Percentiles rank a stretch among this genome's conserved stretches.
Conservation (phyloP, 2,113 vertebrate genomes). For the Chamaea fasciata region DNA sequence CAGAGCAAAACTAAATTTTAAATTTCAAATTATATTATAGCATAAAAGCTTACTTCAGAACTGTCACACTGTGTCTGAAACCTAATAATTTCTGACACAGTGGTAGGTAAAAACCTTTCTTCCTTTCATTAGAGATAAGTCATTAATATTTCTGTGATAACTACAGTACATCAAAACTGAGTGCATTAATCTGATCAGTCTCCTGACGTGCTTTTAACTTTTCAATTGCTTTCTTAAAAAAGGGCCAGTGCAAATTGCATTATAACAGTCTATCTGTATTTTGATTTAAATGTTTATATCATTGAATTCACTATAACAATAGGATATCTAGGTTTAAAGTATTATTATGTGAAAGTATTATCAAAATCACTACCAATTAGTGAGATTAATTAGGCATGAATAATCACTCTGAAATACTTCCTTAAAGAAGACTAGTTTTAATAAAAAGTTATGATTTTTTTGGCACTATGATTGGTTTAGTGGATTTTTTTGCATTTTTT, state of each 20-base stretch:
- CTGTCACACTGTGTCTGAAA: constrained; percentile 35
- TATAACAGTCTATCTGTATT: neutral
- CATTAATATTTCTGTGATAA: constrained; percentile 54
- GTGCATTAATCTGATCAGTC: constrained; percentile 11
- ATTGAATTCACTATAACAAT: neutral
- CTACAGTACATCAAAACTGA: constrained; percentile 25
- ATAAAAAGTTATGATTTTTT: neutral
- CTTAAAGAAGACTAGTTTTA: neutral
- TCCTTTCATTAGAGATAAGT: constrained; percentile 52
- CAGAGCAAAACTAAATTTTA: neutral
- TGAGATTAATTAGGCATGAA: constrained; percentile 3
- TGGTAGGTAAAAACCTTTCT: constrained; percentile 46
- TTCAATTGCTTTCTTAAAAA: constrained; percentile 23
- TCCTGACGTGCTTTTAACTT: constrained; percentile 19
- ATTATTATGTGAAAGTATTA: neutral
- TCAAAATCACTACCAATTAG: neutral
- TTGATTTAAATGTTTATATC: neutral
- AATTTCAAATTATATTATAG: neutral
- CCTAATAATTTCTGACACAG: constrained; percentile 56
- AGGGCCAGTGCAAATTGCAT: neutral
- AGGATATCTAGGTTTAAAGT: neutral
- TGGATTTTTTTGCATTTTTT: neutral
- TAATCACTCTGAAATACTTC: neutral
- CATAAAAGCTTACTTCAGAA: constrained; percentile 26
- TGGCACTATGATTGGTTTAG: neutral